Base-by-base conservation (phyloP, 1,140 invertebrate species). In the Galleria mellonella region DNA sequence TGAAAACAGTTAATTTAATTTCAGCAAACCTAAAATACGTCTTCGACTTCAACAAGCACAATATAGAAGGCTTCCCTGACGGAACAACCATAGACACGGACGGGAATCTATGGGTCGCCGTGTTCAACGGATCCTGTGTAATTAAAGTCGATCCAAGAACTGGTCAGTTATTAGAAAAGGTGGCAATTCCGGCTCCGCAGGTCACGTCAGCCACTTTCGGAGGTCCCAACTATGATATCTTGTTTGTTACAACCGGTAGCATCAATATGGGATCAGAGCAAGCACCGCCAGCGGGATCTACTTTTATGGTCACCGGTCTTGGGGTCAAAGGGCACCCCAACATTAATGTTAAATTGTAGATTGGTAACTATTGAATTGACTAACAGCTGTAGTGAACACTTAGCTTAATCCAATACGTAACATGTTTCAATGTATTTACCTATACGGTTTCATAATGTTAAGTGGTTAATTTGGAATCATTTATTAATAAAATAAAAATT, bases 141-240 rank as follows among this genome's bases (percentile, higher is more conserved):
- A 47, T 87, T 4, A 70, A 86, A 42, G 61, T 87, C 2, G 63
- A 86, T 42, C 66, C 86, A 2, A 57, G 52, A 12, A 61, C 56
- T 32, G 63, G 83, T 3, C 73, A 88, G 47, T 35, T 93, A 2
- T 54, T 94, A 1, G 74, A 85, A 39, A 84, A 73, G 12, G 60
- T 94, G 0, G 56, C 89, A 0, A 85, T 95, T 14, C 94, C 94
- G 5, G 90, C 90, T 1, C 74, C 82, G 37, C 89, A 93, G 60
- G 89, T 94, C 0, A 96, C 94, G 0, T 95, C 94, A 0, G 91
- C 90, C 0, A 90, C 91, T 32, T 97, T 94, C 66, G 95, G 95
- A 9, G 95, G 94, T 6, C 87, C 89, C 0, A 88, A 94, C 59
- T 76, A 92, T 17, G 91, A 94, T 59, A 89, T 92, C 38, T 73